A percentile compares a stretch with the other conserved stretches of the same genome.
Evolutionary conservation across 2,888 invertebrate species (phyloP).

Genomic region (Meiosimyza platycephala): DNA sequence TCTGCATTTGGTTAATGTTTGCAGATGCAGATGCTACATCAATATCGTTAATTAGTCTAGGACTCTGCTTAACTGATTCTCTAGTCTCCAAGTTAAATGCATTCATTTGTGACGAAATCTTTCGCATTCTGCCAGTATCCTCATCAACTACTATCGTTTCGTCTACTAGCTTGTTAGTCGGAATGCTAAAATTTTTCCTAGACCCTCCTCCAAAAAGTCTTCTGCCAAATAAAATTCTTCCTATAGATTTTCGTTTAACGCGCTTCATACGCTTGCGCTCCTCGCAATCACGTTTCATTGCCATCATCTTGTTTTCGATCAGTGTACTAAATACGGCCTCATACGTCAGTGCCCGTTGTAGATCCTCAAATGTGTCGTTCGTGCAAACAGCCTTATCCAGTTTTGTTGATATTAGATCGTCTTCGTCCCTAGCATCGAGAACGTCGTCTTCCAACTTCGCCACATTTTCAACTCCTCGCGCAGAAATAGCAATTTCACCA

Average conservation of each 20-base stretch:
- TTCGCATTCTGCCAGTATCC: conserved; percentile 21
- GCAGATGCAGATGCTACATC: conserved; percentile 46
- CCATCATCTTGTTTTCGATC: conserved; percentile 66
- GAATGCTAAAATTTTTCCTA: conserved; percentile 31
- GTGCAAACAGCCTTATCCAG: conserved; percentile 67
- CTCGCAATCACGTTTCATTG: conserved; percentile 67
- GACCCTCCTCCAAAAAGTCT: conserved; percentile 57
- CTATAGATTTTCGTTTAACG: conserved; percentile 63
- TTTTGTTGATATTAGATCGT: conserved; percentile 50
- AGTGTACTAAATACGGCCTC: conserved; percentile 66
- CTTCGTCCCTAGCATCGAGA: conserved; percentile 12
- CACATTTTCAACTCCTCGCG: not conserved
- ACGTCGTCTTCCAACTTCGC: not conserved
- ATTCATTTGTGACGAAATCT: not conserved
- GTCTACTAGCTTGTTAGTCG: not conserved
- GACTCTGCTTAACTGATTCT: conserved; percentile 27
- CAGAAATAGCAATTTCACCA: conserved; percentile 33
- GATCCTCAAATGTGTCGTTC: conserved; percentile 63
- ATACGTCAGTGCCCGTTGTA: conserved; percentile 65
- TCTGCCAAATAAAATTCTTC: conserved; percentile 62
- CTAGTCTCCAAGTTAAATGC: not conserved
- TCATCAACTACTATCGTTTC: conserved; percentile 6
- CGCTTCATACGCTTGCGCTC: conserved; percentile 63
- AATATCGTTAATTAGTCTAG: conserved; percentile 44
- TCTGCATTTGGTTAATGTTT: conserved; percentile 33